A percentile compares a stretch with the other conserved stretches of the same genome.
Evolutionary conservation across 2,888 invertebrate species (phyloP).

Genomic region (Aleiodes alternator): DNA sequence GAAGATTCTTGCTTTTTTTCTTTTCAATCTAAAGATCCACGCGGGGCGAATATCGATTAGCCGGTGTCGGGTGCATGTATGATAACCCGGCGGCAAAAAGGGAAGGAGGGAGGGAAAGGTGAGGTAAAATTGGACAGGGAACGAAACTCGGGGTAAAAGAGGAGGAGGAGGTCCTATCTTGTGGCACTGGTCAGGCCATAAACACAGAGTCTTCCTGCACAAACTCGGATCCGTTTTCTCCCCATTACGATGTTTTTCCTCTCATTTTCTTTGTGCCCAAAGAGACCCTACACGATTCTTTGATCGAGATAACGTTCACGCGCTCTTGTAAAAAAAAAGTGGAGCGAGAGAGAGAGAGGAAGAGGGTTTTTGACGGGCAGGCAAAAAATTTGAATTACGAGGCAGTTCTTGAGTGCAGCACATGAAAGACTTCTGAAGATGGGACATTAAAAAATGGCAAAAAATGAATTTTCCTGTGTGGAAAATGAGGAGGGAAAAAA

Average conservation of each 20-base stretch:
- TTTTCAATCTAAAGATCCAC: slow-evolving; percentile 8
- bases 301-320: slow-evolving; percentile 22
- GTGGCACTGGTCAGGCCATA: slow-evolving; percentile 17
- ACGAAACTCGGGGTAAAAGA: background rate
- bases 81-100: slow-evolving; percentile 3
- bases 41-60: slow-evolving; percentile 26
- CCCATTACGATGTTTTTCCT: background rate
- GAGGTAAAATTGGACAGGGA: background rate
- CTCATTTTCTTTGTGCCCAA: background rate
- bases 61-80: slow-evolving; percentile 24
- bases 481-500: slow-evolving; percentile 16
- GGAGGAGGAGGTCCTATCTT: background rate
- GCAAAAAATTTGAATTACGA: slow-evolving; percentile 43
- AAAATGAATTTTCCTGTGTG: background rate
- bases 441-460: background rate
- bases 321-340: background rate
- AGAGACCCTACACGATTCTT: slow-evolving; percentile 26
- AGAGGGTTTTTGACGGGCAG: slow-evolving; percentile 45
- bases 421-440: background rate
- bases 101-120: background rate
- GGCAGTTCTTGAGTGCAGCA: background rate
- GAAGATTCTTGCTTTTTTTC: background rate
- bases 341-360: slow-evolving; percentile 50
- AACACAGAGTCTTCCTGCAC: slow-evolving; percentile 3
- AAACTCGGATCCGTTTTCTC: background rate